phyloP scores from a whole-genome alignment of 2,113 vertebrate species.

The Oncorhynchus nerka region DNA sequence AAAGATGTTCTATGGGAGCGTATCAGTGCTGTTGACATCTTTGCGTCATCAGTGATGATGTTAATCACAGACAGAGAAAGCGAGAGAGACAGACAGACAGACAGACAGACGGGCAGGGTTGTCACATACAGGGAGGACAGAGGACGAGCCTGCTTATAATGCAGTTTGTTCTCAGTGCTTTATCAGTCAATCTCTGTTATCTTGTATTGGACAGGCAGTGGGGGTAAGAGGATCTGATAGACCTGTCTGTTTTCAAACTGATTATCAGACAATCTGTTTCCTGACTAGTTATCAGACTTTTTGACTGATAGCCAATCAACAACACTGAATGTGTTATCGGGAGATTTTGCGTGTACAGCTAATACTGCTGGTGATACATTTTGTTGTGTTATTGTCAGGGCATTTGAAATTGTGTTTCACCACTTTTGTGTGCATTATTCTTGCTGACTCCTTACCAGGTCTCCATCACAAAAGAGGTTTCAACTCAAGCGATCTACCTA shows the following conservation, averaged over 20 bases:
- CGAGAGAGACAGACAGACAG: too few species aligned
- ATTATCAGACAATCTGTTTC: conserved; percentile 13
- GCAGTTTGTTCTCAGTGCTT: neutral
- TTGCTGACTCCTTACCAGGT: neutral
- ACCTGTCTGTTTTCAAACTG: conserved; percentile 2
- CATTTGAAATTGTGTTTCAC: too few species aligned
- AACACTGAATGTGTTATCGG: neutral
- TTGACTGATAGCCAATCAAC: neutral
- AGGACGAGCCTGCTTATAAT: neutral
- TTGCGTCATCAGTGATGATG: neutral
- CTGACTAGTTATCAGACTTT: conserved; percentile 5
- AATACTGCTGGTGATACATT: too few species aligned
- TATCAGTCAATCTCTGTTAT: conserved; percentile 32
- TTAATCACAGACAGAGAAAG: neutral
- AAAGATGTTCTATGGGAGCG: neutral
- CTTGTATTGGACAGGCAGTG: conserved; percentile 16
- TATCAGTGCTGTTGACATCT: neutral
- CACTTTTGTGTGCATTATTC: too few species aligned
- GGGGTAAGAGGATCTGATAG: conserved; percentile 22
- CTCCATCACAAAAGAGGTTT: neutral
- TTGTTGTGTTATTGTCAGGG: too few species aligned
- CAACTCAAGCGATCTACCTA: neutral
- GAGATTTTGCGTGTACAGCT: neutral
- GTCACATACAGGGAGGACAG: neutral
- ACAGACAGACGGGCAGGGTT: neutral